Evolutionary conservation across 1,140 invertebrate genomes (phyloP), one percentile per base, ranked within the genome.

Genomic region (Drosophila pachea): DNA sequence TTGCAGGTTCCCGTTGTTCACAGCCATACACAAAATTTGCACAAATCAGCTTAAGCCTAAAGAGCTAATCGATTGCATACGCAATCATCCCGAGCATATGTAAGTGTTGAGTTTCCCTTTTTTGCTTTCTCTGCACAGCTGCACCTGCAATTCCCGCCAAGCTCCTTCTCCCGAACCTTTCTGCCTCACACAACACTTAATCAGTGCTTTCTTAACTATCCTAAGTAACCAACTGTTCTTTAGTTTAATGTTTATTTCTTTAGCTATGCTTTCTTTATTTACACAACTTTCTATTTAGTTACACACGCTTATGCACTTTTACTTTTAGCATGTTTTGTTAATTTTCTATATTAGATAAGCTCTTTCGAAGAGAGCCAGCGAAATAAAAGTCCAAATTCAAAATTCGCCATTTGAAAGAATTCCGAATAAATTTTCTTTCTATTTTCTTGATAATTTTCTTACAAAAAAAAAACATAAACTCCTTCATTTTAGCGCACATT

Each of bases 61-160:
- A 60, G 93, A 96, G 77, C 93, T 99, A 89, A 96, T 99, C 76
- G 94, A 98, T 83, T 96, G 94, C 90, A 95, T 99, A 89, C 94
- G 96, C 83, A 94, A 94, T 86, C 97, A 99, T 90, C 98, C 98
- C n/a, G 97, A 97, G 91, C 97, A 98, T 92, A 97, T 96, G 96
- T 97, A 96, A 95, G 94, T 92, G 69, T 69, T 69, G 67, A 53
- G 67, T 69, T 69, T 16, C 32, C 6, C 62, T 73, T 83, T 36
- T 56, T 60, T 63, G 74, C 69, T 40, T 31, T 52, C 69, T 66
- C 68, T 43, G 63, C 53, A 59, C 83, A 63, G 42, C 55, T 79
- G 63, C 81, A 78, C 76, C 58, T 66, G 67, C 78, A 56, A 14
- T 36, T 48, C 71, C 60, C 45, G 22, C 32, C 63, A 49, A 22